phyloP scores from a whole-genome alignment of 1,140 invertebrate genomes.

The Leptinotarsa lineolata region DNA sequence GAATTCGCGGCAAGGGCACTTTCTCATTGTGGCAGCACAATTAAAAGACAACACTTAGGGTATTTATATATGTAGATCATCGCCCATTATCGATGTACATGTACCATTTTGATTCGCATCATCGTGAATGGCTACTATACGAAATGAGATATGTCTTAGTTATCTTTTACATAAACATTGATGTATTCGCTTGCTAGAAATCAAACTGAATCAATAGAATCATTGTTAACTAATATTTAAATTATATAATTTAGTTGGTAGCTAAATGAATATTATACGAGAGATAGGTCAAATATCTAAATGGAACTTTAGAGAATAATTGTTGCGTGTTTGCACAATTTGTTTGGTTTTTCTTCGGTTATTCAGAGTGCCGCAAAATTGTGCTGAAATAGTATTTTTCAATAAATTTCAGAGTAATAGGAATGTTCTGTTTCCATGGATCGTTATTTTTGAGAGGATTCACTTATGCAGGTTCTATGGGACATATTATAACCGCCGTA shows the following conservation, averaged over 20 bases:
- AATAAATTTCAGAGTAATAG: too few relatives aligned
- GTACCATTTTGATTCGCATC: slow-evolving; percentile 32
- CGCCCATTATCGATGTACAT: slow-evolving; percentile 36
- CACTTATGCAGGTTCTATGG: too few relatives aligned
- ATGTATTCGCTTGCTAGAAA: slow-evolving; percentile 55
- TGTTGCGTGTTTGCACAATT: slow-evolving; percentile 48
- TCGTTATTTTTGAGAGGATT: too few relatives aligned
- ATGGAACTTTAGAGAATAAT: slow-evolving; percentile 40
- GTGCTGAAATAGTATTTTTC: background rate
- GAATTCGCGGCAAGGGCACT: slow-evolving; percentile 49
- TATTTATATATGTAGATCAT: slow-evolving; percentile 29
- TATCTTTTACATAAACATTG: slow-evolving; percentile 17
- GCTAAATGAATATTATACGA: slow-evolving; percentile 49
- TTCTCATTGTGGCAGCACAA: slow-evolving; percentile 49
- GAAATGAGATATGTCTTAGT: slow-evolving; percentile 16
- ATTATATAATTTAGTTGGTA: slow-evolving; percentile 52
- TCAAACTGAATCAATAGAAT: slow-evolving; percentile 54
- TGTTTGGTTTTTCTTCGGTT: slow-evolving; percentile 24
- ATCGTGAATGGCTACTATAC: slow-evolving; percentile 17
- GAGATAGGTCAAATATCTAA: slow-evolving; percentile 41
- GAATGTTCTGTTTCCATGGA: too few relatives aligned
- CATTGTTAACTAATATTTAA: slow-evolving; percentile 56
- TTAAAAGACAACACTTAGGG: slow-evolving; percentile 44
- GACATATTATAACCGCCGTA: too few relatives aligned
- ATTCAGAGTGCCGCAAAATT: background rate